These are phyloP conservation scores for Alces alces DNA, from an alignment of 2,113 vertebrate species.

Conservation along the genomic window DNA sequence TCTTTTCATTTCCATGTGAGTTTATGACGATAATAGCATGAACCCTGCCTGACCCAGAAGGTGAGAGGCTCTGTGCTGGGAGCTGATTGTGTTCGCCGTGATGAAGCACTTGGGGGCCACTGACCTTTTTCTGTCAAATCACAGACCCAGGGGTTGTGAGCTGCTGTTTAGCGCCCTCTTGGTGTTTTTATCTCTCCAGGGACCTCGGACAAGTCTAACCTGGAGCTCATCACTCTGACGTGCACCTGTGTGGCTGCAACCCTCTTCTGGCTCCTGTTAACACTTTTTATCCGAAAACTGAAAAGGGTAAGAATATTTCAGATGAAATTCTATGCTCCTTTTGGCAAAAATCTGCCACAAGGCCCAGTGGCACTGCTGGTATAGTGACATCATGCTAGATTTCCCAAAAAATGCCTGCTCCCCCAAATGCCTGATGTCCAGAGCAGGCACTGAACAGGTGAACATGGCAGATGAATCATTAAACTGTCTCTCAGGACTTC, in stretches of 20 bases:
- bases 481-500: not conserved
- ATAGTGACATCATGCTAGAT: not conserved
- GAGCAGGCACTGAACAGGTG: not conserved
- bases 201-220: constrained; percentile 83
- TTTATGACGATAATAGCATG: not conserved
- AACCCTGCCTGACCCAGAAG: not conserved
- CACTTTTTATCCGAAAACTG: constrained; percentile 93
- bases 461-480: not conserved
- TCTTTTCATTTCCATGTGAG: not conserved
- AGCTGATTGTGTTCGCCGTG: accelerated
- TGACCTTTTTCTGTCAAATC: not conserved
- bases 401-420: not conserved
- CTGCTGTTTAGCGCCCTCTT: not conserved
- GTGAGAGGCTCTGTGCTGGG: not conserved
- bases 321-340: accelerated
- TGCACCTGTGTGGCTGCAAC: constrained; percentile 93
- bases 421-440: not conserved
- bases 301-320: constrained; percentile 82
- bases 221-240: constrained; percentile 91
- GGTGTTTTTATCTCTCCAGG: constrained; percentile 79
- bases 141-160: not conserved
- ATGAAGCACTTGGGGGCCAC: not conserved
- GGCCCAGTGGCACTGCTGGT: not conserved
- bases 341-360: not conserved
- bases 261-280: constrained; percentile 93